A percentile compares a stretch with the other conserved stretches of the same genome.
These are phyloP conservation scores for Cinclus mexicanus DNA, from an alignment of 2,113 vertebrate genomes.

Conservation along the genomic window DNA sequence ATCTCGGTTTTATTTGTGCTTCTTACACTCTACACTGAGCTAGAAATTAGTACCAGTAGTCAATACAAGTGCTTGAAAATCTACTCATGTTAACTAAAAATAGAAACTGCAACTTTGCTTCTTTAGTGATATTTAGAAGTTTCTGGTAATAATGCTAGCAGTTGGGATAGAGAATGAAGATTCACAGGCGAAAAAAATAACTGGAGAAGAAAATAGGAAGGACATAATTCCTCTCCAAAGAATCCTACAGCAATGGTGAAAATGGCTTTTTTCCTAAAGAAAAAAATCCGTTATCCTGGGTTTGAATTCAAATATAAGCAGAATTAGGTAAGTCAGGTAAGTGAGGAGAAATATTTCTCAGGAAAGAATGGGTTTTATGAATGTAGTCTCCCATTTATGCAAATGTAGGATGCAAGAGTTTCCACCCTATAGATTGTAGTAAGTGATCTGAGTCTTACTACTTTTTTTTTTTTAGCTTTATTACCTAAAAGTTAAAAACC, in stretches of 20 bases:
- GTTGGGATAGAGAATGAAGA: not conserved
- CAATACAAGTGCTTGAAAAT: not conserved
- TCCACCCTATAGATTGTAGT: not conserved
- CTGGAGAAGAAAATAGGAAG: not conserved
- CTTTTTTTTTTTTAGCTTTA: not conserved
- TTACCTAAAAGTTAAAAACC: not conserved
- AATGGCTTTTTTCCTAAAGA: not conserved
- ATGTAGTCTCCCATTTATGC: not conserved
- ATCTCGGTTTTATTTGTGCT: not conserved
- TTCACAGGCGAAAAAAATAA: not conserved
- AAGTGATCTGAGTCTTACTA: not conserved
- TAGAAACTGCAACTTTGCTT: not conserved
- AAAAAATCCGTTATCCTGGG: not conserved
- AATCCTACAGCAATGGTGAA: rapidly evolving
- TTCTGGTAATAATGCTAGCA: not conserved
- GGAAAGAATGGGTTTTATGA: not conserved
- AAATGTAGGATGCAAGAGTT: not conserved
- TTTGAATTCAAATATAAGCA: not conserved
- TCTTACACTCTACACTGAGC: not conserved
- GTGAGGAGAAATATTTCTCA: not conserved
- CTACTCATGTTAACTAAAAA: not conserved
- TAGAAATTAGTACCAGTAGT: slow-evolving; percentile 18
- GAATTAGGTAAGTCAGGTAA: not conserved
- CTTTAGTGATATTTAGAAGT: not conserved
- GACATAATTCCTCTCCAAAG: not conserved